Base-by-base conservation (phyloP, 2,113 vertebrate genomes). In the Nothobranchius furzeri region DNA sequence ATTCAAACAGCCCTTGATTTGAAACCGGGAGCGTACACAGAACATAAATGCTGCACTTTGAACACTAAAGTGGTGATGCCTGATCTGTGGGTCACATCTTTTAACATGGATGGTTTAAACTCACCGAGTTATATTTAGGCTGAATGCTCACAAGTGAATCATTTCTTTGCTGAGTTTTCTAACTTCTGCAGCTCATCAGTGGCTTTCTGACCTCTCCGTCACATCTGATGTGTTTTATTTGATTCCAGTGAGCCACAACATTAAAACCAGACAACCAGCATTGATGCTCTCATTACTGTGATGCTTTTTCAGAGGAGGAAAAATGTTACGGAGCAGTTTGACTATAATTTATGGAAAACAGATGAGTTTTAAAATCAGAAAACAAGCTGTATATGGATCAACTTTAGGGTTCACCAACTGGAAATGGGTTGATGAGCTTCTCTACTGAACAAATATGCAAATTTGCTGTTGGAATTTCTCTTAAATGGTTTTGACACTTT, bases 1-100 rank as follows among this genome's bases (percentile, higher is more conserved):
- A 75, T 84, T 82, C 68, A 79, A 50, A 63, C 12, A 37, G 55
- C 36, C 57, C 61, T 37, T 10, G 43, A 67, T 70, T 73, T 25
- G 59, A 45, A 68, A 71, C 37, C 3, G 43, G 30, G 50, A 57
- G 54, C 59, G 58, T 4, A 45, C 4, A 48, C 12, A 12, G 9
- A 37, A 58, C 57, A 58, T 15, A 56, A 69, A 67, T 8, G 46
- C 47, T 64, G 54, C 30, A 54, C 56, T 45, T 69, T 61, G 55
- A 55, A 61, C 60, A 37, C 35, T 15, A 9, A 52, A 54, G 62
- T 47, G 46, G 6, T 42, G 45, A 36, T 20, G 4, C 47, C 49
- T 51, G 48, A 20, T 59, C 51, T 70, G 3, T 7, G 3, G 20
- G 42, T 53, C 42, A 14, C 43, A 14, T 37, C 36, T 7, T 24